A percentile compares a stretch with the other conserved stretches of the same genome.
These are phyloP conservation scores for Anabas testudineus DNA, from an alignment of 2,797 vertebrate genomes.

Conservation along the genomic window DNA sequence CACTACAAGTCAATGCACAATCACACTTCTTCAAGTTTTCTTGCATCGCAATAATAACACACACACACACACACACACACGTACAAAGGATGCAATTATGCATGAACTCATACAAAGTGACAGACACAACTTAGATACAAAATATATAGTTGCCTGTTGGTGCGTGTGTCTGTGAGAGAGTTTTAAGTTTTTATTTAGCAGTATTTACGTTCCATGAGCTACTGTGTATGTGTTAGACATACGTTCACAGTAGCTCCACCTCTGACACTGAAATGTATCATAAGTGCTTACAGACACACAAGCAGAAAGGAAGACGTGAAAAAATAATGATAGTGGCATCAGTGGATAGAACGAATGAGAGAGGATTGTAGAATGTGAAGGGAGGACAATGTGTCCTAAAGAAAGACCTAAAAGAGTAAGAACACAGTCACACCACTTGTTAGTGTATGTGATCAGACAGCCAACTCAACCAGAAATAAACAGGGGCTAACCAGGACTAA, in stretches of 20 bases:
- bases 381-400: conserved; percentile 13
- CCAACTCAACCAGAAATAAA: conserved; percentile 31
- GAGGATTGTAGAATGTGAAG: background rate
- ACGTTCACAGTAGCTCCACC: background rate
- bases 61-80: conserved; percentile 2
- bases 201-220: background rate
- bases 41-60: background rate
- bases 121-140: too few species aligned
- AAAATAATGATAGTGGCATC: background rate
- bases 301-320: background rate
- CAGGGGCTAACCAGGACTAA: conserved; percentile 11
- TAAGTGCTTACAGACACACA: background rate
- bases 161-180: background rate
- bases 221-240: background rate
- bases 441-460: conserved; percentile 50
- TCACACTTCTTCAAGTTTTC: background rate
- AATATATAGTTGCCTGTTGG: too few species aligned
- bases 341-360: background rate
- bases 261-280: background rate
- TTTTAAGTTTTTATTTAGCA: background rate
- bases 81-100: too few species aligned
- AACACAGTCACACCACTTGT: conserved; percentile 15
- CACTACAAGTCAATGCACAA: background rate
- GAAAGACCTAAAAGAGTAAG: conserved; percentile 19
- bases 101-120: too few species aligned